phyloP scores from a whole-genome alignment of 2,113 vertebrate species.

The Vulpes vulpes region DNA sequence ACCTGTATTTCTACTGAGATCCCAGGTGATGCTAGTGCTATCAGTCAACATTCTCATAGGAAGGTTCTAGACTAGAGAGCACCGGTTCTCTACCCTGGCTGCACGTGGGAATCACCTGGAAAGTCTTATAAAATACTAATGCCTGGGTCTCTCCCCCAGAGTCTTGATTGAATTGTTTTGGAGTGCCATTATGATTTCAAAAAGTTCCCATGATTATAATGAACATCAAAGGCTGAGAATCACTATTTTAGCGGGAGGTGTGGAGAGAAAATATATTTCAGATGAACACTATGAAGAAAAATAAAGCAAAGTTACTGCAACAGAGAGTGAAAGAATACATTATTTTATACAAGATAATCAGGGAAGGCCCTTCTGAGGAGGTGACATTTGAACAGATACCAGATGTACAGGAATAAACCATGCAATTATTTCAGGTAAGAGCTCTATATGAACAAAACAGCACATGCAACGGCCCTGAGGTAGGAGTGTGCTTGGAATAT shows the following conservation, averaged over 20 bases:
- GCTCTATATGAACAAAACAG: not conserved
- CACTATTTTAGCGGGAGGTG: not conserved
- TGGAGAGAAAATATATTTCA: not conserved
- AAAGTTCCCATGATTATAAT: not conserved
- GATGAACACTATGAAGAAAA: not conserved
- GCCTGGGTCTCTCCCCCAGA: not conserved
- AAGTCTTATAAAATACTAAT: not conserved
- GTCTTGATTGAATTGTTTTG: not conserved
- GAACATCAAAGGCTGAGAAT: not conserved
- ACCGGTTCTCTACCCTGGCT: not conserved
- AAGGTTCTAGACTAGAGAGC: not conserved
- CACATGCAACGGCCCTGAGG: not conserved
- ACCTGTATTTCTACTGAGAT: not conserved
- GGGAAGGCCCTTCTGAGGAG: not conserved
- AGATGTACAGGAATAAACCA: not conserved
- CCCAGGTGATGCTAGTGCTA: not conserved
- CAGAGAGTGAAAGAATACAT: not conserved
- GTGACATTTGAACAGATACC: not conserved
- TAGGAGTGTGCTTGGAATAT: not conserved
- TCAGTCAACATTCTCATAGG: not conserved
- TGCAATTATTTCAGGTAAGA: not conserved
- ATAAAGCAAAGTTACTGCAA: not conserved
- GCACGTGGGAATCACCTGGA: not conserved
- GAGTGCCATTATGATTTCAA: not conserved
- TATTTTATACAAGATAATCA: not conserved